Percentiles rank a stretch among this genome's conserved stretches.
Conservation (phyloP, 2,113 vertebrate genomes). For the Atrichornis clamosus region DNA sequence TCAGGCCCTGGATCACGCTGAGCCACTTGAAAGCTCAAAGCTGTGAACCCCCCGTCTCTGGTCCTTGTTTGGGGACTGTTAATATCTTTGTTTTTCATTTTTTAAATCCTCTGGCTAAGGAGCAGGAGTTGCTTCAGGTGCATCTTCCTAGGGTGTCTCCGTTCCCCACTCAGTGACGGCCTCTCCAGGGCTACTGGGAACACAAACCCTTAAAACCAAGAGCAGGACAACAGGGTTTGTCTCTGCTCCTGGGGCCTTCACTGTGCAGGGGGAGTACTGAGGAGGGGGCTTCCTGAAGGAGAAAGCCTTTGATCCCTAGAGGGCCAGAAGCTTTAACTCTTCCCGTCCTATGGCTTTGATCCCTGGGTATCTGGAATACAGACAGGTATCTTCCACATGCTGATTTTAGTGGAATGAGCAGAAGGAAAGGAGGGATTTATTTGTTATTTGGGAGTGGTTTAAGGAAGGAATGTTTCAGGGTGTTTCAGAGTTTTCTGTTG, state of each 20-base stretch:
- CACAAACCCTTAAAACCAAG: neutral
- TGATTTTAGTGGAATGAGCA: neutral
- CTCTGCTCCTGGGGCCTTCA: fast-evolving
- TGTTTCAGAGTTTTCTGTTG: neutral
- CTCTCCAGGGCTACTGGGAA: neutral
- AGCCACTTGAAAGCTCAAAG: neutral
- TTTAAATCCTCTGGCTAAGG: neutral
- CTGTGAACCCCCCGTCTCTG: fast-evolving
- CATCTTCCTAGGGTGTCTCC: neutral
- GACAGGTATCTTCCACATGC: fast-evolving
- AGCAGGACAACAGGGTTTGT: fast-evolving
- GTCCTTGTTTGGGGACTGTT: neutral
- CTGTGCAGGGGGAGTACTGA: neutral
- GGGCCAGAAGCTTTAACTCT: neutral
- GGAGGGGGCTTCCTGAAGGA: fast-evolving
- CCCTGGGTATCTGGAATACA: fast-evolving
- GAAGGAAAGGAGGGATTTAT: neutral
- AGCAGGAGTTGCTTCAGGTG: neutral
- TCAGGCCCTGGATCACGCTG: neutral
- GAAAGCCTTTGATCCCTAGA: fast-evolving
- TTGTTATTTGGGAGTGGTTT: neutral
- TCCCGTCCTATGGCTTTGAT: neutral
- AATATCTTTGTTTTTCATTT: neutral
- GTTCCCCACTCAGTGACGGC: neutral
- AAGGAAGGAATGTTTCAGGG: neutral